phyloP scores from a whole-genome alignment of 1,140 invertebrate genomes.

The Lasioglossum albipes region DNA sequence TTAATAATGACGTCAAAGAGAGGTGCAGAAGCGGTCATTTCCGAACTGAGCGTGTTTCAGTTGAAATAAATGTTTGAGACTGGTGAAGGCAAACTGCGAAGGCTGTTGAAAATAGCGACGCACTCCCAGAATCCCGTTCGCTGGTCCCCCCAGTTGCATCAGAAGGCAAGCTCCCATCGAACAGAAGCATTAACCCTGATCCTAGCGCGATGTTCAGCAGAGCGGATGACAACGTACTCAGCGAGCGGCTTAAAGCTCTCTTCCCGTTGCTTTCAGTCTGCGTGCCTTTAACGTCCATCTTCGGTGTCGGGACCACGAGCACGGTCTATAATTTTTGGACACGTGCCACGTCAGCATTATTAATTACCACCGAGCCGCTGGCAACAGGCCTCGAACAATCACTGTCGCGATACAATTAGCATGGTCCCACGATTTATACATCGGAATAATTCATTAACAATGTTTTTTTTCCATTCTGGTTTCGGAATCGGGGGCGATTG shows the following conservation, averaged over 20 bases:
- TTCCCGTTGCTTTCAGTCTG: slow-evolving; percentile 58
- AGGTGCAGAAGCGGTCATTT: no score
- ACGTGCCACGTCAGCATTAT: slow-evolving; percentile 68
- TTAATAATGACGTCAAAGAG: no score
- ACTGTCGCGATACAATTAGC: background rate
- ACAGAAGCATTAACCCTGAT: slow-evolving; percentile 80
- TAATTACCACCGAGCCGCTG: slow-evolving; percentile 61
- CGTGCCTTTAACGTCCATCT: slow-evolving; percentile 46
- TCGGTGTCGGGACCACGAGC: slow-evolving; percentile 19
- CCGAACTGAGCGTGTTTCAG: no score
- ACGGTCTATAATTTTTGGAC: slow-evolving; percentile 48
- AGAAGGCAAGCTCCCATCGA: slow-evolving; percentile 74
- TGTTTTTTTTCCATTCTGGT: no score
- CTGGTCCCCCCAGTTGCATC: slow-evolving; percentile 56
- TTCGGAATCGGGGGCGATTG: no score
- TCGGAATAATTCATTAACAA: background rate
- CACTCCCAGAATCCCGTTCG: slow-evolving; percentile 27
- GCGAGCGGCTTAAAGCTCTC: slow-evolving; percentile 74
- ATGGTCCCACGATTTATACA: background rate
- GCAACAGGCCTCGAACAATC: slow-evolving; percentile 43
- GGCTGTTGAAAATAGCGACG: slow-evolving; percentile 5
- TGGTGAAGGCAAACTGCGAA: background rate
- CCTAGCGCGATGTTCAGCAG: slow-evolving; percentile 79
- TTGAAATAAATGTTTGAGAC: background rate
- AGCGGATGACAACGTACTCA: slow-evolving; percentile 80